Percentiles rank a stretch among this genome's conserved stretches.
These are phyloP conservation scores for Acropora tenuis DNA, from an alignment of 64 coral and sea anemone genomes.

Conservation along the genomic window DNA sequence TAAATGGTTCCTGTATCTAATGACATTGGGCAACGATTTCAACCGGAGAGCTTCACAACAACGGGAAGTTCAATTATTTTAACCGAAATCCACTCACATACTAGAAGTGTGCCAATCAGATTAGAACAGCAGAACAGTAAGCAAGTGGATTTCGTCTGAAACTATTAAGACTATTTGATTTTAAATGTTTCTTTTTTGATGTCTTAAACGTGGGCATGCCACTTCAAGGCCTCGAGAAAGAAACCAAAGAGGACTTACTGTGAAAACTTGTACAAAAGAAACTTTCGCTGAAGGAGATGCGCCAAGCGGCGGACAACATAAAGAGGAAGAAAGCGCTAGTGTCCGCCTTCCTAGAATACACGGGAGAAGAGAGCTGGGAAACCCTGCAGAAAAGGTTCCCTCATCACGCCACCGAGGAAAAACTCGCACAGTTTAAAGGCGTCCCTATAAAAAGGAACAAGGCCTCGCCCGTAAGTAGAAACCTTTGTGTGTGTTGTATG, in stretches of 20 bases:
- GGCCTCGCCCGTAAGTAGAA: background rate
- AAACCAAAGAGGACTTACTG: constrained; percentile 10
- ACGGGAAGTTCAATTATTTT: background rate
- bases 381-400: constrained; percentile 35
- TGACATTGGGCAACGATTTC: no score
- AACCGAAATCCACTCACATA: no score
- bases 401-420: constrained; percentile 42
- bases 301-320: background rate
- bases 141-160: background rate
- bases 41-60: background rate
- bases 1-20: no score
- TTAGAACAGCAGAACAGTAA: background rate
- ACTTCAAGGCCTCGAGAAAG: constrained; percentile 31
- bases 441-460: background rate
- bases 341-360: constrained; percentile 9
- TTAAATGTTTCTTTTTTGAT: background rate
- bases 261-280: background rate
- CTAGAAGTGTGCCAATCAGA: background rate
- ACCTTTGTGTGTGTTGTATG: background rate
- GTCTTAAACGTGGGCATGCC: constrained; percentile 26
- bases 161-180: background rate
- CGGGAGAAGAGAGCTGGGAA: constrained; percentile 10
- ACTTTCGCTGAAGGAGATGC: constrained; percentile 22
- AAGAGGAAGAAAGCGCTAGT: constrained; percentile 16
- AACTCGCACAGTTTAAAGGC: constrained; percentile 56